Conservation (phyloP, 2,888 invertebrate species). For the Nasonia oneida region DNA sequence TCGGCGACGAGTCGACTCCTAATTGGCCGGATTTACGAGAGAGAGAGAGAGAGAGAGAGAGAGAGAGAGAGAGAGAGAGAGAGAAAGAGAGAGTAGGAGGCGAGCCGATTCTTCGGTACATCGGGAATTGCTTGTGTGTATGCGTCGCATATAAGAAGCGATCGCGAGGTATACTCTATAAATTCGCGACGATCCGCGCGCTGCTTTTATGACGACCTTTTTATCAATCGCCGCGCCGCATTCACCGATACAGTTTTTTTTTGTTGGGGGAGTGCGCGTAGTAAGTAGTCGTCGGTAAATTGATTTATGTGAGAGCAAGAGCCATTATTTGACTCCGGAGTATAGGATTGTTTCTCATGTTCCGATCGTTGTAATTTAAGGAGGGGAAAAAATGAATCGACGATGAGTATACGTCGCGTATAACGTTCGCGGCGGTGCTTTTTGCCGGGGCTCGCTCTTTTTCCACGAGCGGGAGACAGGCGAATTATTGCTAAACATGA, state of each 20-base stretch:
- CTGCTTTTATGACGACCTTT: slow-evolving; percentile 51
- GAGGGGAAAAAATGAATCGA: slow-evolving; percentile 37
- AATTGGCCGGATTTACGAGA: slow-evolving; percentile 76
- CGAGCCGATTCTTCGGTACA: slow-evolving; percentile 1
- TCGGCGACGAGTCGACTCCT: slow-evolving; percentile 69
- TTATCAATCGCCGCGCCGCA: slow-evolving; percentile 15
- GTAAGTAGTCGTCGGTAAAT: slow-evolving; percentile 34
- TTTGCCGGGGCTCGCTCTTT: neutral
- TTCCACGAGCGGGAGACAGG: neutral
- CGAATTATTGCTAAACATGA: slow-evolving; percentile 23
- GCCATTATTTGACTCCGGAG: slow-evolving; percentile 44
- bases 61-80: slow-evolving; percentile 70
- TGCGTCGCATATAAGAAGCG: neutral
- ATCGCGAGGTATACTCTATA: slow-evolving; percentile 50
- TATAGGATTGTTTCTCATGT: slow-evolving; percentile 30
- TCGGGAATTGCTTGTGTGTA: slow-evolving; percentile 40
- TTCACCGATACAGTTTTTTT: slow-evolving; percentile 3
- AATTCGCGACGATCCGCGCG: slow-evolving; percentile 36
- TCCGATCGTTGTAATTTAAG: slow-evolving; percentile 55
- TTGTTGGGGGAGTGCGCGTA: slow-evolving; percentile 2
- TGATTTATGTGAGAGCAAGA: slow-evolving; percentile 60
- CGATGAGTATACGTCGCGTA: neutral
- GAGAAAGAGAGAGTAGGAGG: slow-evolving; percentile 63
- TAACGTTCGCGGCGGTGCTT: neutral
- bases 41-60: slow-evolving; percentile 67